phyloP scores from a whole-genome alignment of 2,113 vertebrate genomes.

The Corythoichthys intestinalis region DNA sequence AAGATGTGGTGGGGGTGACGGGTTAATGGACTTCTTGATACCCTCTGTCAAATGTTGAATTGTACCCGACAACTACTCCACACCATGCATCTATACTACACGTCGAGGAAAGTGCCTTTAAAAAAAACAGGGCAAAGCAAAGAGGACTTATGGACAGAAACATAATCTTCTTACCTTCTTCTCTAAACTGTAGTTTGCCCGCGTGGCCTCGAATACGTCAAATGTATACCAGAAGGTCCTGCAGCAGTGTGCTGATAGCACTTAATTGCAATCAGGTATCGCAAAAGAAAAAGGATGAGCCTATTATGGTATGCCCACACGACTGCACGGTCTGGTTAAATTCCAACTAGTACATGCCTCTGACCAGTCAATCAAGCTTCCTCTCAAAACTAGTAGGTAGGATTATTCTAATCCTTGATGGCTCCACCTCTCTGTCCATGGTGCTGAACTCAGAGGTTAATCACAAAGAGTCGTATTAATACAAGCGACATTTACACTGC shows the following conservation, averaged over 20 bases:
- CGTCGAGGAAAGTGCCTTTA: not conserved
- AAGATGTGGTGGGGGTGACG: conserved; percentile 17
- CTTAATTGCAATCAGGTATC: not conserved
- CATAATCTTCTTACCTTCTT: conserved; percentile 76
- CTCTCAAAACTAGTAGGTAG: conserved; percentile 51
- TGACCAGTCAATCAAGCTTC: conserved; percentile 45
- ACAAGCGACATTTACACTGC: not conserved
- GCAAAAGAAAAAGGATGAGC: not conserved
- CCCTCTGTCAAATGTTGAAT: not conserved
- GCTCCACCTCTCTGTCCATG: conserved; percentile 59
- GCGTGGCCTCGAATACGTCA: not conserved
- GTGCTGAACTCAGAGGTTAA: conserved; percentile 58
- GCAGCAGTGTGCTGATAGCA: not conserved
- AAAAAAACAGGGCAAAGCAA: not conserved
- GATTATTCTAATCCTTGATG: conserved; percentile 47
- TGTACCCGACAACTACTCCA: conserved; percentile 4
- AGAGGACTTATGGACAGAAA: conserved; percentile 51
- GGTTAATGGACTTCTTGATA: conserved; percentile 4
- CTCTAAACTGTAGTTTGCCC: conserved; percentile 22
- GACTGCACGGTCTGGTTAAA: conserved; percentile 1
- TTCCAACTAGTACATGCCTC: not conserved
- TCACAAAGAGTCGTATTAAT: not conserved
- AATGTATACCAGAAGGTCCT: not conserved
- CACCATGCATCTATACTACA: not conserved
- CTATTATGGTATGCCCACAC: conserved; percentile 4